Evolutionary conservation across 2,797 vertebrate genomes (phyloP), one percentile per base, ranked within the genome.

Genomic region (Sandelia bainsii): DNA sequence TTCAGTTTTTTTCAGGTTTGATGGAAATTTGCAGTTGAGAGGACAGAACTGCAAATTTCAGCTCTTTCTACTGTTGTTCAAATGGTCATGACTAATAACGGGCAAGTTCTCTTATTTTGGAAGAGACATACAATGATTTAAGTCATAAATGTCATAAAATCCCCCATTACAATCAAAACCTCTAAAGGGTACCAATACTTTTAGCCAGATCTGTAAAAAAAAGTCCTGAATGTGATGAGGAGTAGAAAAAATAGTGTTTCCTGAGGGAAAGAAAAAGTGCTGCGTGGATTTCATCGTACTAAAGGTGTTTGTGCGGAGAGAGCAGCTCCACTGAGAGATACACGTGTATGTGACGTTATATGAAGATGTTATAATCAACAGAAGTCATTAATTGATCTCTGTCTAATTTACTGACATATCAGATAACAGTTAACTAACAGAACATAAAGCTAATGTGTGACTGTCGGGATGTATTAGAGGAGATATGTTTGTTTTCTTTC

Each of bases 221-320:
- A 5, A 7, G 7, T 29, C 8, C 32, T 34, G 32, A 8, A 34
- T 34, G 32, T 34, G 32, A 34, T 34, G 6, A 34, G 32, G 32
- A 34, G 32, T 9, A 34, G 12, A 12, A 59, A 70, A 45, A 49
- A 22, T 50, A 58, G 73, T 86, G 78, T 73, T 61, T 80, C 81
- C 81, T 25, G 37, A 66, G 78, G 81, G 61, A 53, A 13, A 48
- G 48, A 44, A 62, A 68, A 82, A 65, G 39, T 80, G 81, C 63
- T 69, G 77, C 39, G 57, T 60, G 53, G 12, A 77, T 74, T n/a
- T 66, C 46, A 39, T 11, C 2, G 34, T 22, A 32, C 50, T 37
- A 5, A 29, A 67, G 50, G 42, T 39, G 49, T 45, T 23, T 45
- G 39, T 56, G 32, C 46, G 46, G 50, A 11, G 44, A 53, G 40